These are phyloP conservation scores for Phylloscopus trochilus DNA, from an alignment of 2,113 vertebrate genomes.

Conservation along the genomic window DNA sequence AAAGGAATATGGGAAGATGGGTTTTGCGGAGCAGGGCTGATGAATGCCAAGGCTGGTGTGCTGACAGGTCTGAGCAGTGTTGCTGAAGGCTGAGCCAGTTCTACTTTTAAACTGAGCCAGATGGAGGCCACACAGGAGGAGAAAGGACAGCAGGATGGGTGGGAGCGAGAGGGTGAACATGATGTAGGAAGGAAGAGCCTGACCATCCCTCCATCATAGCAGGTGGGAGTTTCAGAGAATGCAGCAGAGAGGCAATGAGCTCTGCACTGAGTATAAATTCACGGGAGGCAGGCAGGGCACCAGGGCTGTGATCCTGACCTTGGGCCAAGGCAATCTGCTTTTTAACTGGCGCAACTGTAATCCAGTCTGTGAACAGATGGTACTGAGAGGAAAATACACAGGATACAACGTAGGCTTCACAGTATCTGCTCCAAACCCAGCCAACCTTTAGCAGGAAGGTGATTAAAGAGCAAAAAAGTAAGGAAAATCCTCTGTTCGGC, in stretches of 20 bases:
- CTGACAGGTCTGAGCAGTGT: background rate
- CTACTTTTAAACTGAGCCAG: background rate
- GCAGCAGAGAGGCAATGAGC: background rate
- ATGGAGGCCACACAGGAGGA: background rate
- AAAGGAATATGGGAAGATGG: background rate
- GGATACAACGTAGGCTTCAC: conserved; percentile 25
- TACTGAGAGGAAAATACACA: background rate
- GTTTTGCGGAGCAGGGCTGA: background rate
- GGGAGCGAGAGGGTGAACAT: background rate
- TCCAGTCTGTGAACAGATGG: conserved; percentile 72
- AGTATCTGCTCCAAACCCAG: conserved; percentile 39
- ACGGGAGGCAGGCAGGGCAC: background rate
- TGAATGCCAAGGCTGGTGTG: background rate
- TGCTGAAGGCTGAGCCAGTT: background rate
- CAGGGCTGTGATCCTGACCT: conserved; percentile 50
- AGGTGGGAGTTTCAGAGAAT: background rate
- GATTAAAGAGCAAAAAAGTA: conserved; percentile 20
- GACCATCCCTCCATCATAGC: background rate
- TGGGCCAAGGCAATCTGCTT: conserved; percentile 71
- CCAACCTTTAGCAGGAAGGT: conserved; percentile 53
- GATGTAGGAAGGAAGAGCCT: background rate
- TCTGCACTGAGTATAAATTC: background rate
- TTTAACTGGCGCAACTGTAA: conserved; percentile 70
- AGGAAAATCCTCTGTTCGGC: background rate
- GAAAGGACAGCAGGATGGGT: background rate